These are phyloP conservation scores for Thera britannica DNA, from an alignment of 2,888 invertebrate species.

Conservation along the genomic window DNA sequence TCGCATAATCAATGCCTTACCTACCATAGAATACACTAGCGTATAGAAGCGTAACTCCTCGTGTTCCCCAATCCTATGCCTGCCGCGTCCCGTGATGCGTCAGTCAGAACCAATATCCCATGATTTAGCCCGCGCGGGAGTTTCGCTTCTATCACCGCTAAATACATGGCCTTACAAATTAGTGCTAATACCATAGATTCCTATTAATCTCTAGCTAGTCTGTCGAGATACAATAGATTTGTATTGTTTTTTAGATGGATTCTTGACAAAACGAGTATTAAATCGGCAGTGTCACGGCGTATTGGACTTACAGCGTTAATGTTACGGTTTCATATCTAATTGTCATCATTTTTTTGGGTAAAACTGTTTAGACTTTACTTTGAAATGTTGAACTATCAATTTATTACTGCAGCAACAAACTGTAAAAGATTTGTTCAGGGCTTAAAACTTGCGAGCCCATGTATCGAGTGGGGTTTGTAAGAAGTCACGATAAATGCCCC, in stretches of 20 bases:
- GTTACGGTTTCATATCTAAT: conserved; percentile 28
- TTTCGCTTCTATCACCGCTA: conserved; percentile 17
- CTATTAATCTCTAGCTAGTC: conserved; percentile 3
- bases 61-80: not conserved
- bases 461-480: no score
- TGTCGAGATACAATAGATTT: not conserved
- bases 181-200: conserved; percentile 12
- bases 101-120: not conserved
- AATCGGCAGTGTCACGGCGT: conserved; percentile 32
- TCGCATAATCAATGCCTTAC: conserved; percentile 19
- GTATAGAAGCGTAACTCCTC: conserved; percentile 18
- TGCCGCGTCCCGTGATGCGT: conserved; percentile 1
- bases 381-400: not conserved
- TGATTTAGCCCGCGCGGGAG: conserved; percentile 4
- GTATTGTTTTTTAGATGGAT: not conserved
- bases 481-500: no score
- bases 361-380: conserved; percentile 25
- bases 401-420: not conserved
- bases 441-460: no score
- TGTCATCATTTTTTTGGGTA: conserved; percentile 26
- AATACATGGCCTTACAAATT: conserved; percentile 23
- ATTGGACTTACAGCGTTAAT: conserved; percentile 23
- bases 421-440: no score
- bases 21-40: conserved; percentile 10
- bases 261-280: not conserved